A percentile compares a stretch with the other conserved stretches of the same genome.
These are phyloP conservation scores for Caenorhabditis afra DNA, from an alignment of 2,888 invertebrate genomes.

Conservation along the genomic window DNA sequence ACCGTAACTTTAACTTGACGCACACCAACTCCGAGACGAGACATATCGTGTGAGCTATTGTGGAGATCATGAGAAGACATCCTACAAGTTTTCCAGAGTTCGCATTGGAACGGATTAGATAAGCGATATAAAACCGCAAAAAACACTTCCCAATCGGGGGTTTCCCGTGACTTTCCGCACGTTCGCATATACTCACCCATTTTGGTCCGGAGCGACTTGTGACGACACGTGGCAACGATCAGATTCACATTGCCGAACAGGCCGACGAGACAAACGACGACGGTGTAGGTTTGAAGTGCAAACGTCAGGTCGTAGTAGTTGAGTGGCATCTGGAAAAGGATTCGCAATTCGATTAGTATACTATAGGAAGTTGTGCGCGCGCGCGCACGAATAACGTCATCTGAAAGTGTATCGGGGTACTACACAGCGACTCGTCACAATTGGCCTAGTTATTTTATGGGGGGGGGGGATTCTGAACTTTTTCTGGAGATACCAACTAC, in stretches of 20 bases:
- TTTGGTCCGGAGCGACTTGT: slow-evolving; percentile 53
- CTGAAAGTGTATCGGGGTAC: not conserved
- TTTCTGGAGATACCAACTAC: slow-evolving; percentile 9
- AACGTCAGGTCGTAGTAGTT: slow-evolving; percentile 47
- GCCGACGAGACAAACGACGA: slow-evolving; percentile 48
- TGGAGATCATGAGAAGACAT: slow-evolving; percentile 56
- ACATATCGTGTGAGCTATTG: slow-evolving; percentile 57
- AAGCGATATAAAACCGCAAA: not conserved
- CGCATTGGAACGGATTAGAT: too few species aligned
- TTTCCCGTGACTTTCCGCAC: slow-evolving; percentile 12
- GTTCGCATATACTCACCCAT: slow-evolving; percentile 46
- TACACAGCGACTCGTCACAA: not conserved
- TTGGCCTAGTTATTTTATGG: slow-evolving; percentile 25
- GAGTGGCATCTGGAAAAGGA: slow-evolving; percentile 28
- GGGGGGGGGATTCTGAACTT: slow-evolving; percentile 16
- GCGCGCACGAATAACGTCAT: too few species aligned
- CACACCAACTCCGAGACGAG: slow-evolving; percentile 55
- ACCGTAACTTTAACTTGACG: slow-evolving; percentile 57
- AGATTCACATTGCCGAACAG: slow-evolving; percentile 56
- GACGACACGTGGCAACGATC: slow-evolving; percentile 52
- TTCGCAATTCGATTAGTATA: slow-evolving; percentile 15
- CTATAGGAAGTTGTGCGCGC: too few species aligned
- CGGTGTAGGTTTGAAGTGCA: slow-evolving; percentile 47
- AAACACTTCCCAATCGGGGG: too few species aligned
- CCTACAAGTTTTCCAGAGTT: too few species aligned